Base-by-base conservation (phyloP, 2,113 vertebrate genomes). In the Gila orcuttii region DNA sequence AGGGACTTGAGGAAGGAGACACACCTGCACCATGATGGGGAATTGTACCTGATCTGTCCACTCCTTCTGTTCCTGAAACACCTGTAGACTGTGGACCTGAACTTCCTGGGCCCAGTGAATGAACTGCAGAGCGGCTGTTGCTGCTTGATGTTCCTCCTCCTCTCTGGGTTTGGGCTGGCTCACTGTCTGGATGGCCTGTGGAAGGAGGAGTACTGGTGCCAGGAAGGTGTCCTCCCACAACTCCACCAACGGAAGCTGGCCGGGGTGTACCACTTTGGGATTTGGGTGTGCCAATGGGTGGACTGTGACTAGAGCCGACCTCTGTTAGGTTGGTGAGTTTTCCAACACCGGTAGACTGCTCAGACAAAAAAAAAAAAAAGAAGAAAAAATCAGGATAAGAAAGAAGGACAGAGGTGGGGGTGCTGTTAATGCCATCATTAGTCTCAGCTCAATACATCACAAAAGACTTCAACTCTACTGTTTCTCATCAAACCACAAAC, bases 231-330 rank as follows among this genome's bases (percentile, higher is more conserved):
- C 90, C 93, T 6, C 90, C 92, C 17, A 85, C 82, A 88, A 91
- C 45, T 86, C 90, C 90, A 87, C 94, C 94, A 45, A 90, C 91
- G 10, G 94, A 95, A 73, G 93, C 86, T 62, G 95, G 94, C 25
- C 92, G 11, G 79, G 92, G 85, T 87, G 94, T 93, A 85, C 91
- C 93, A 59, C 93, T 93, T 89, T 97, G 97, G 59, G 97, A 96
- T 92, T 97, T 97, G 0, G 96, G 96, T 69, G 96, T 97, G 86
- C 93, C 94, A 39, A 92, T 94, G 23, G 96, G 93, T 0, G 97
- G 95, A 25, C 96, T 95, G 89, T 91, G 94, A 88, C 95, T 89
- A 7, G 96, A 95, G 85, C 90, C 94, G 31, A 96, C 89, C 5
- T 98, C 97, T 0, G 94, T 87, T 36, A 96, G 88, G 21, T 92